phyloP scores from a whole-genome alignment of 2,113 vertebrate genomes.

The Haliaeetus leucogaster region DNA sequence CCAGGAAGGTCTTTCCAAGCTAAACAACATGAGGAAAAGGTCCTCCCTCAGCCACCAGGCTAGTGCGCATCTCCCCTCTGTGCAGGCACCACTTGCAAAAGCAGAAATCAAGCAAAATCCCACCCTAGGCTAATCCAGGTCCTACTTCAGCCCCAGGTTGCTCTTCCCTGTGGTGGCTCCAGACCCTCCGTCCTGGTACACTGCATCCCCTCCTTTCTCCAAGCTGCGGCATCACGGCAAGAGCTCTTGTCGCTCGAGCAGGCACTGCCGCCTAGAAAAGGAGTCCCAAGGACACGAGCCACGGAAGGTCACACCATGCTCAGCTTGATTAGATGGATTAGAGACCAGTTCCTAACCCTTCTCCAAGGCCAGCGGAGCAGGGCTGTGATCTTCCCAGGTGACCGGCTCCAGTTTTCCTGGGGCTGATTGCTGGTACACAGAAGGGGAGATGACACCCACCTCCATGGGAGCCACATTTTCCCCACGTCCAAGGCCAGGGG shows the following conservation, averaged over 20 bases:
- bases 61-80: rapidly evolving
- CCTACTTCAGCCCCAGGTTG: not conserved
- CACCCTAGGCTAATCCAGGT: not conserved
- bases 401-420: rapidly evolving
- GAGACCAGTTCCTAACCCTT: not conserved
- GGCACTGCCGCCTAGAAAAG: rapidly evolving
- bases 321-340: not conserved
- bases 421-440: rapidly evolving
- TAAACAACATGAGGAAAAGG: rapidly evolving
- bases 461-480: rapidly evolving
- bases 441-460: not conserved
- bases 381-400: not conserved
- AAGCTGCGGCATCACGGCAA: rapidly evolving
- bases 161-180: rapidly evolving
- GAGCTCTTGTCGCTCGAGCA: not conserved
- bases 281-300: not conserved
- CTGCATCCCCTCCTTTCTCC: not conserved
- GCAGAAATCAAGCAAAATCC: not conserved
- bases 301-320: not conserved
- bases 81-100: rapidly evolving
- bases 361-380: not conserved
- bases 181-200: rapidly evolving
- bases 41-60: not conserved
- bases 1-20: not conserved
- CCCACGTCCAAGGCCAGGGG: not conserved